Conservation (phyloP, 2,797 vertebrate genomes). For the Sphenodon punctatus region DNA sequence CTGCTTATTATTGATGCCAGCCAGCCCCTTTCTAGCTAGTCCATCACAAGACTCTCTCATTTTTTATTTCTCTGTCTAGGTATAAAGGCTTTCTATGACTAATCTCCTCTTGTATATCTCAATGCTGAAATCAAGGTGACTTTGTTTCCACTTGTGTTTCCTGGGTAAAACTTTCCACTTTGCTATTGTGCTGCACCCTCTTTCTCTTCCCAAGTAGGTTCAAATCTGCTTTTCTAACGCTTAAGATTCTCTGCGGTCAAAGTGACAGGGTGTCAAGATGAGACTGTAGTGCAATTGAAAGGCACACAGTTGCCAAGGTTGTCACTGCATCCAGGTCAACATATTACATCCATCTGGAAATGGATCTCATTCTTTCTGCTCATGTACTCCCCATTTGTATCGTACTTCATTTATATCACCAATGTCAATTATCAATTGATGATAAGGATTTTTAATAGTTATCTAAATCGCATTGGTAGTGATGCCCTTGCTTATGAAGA, state of each 20-base stretch:
- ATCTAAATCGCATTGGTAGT: fast-evolving
- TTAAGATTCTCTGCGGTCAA: neutral
- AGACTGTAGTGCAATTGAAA: neutral
- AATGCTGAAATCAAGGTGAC: neutral
- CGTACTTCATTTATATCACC: too few relatives aligned
- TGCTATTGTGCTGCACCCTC: neutral
- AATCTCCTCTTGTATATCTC: neutral
- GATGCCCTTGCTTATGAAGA: neutral
- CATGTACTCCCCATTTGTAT: neutral
- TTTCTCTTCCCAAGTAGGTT: neutral
- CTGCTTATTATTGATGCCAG: neutral
- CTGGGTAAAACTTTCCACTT: neutral
- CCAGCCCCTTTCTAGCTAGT: neutral
- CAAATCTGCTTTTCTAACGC: neutral
- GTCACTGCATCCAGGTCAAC: neutral
- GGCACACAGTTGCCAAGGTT: too few relatives aligned
- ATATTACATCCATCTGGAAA: neutral
- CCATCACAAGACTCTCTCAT: neutral
- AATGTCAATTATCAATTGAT: too few relatives aligned
- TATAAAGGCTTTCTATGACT: neutral
- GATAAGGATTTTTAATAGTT: too few relatives aligned
- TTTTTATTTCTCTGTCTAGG: too few relatives aligned
- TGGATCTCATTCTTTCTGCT: neutral
- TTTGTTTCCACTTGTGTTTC: neutral
- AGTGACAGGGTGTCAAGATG: neutral